Percentiles rank a stretch among this genome's conserved stretches.
Evolutionary conservation across 2,113 vertebrate genomes (phyloP).

Genomic region (Chaetodon auriga): DNA sequence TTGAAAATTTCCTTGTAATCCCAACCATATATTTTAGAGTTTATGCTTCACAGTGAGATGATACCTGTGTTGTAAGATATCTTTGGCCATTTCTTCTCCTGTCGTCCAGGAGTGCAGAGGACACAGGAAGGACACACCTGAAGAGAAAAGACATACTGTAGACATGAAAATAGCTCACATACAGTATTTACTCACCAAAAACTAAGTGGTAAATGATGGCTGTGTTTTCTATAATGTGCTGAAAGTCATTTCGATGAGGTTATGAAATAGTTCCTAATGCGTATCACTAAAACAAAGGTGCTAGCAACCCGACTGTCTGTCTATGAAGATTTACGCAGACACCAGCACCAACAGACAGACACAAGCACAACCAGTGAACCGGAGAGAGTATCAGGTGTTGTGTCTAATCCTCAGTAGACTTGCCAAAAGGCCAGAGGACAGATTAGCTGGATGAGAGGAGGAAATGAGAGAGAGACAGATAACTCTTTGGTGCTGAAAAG

Average conservation of each 20-base stretch:
- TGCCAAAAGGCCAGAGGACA: conserved; percentile 68
- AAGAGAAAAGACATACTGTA: not conserved
- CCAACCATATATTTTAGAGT: not conserved
- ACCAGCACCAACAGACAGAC: conserved; percentile 46
- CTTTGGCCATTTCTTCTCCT: conserved; percentile 92
- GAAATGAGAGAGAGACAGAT: conserved; percentile 60
- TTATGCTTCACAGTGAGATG: not conserved
- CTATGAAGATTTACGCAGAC: conserved; percentile 39
- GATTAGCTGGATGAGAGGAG: conserved; percentile 69
- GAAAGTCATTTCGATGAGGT: not conserved
- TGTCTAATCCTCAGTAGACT: conserved; percentile 65
- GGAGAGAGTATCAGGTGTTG: conserved; percentile 70
- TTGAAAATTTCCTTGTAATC: not conserved
- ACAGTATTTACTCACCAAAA: not conserved
- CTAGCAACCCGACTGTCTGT: not conserved
- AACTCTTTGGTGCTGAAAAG: conserved; percentile 13
- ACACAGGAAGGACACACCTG: conserved; percentile 91
- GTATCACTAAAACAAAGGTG: not conserved
- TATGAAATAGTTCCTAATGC: conserved; percentile 3
- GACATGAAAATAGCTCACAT: not conserved
- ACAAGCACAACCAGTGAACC: conserved; percentile 45
- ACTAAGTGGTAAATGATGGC: not conserved
- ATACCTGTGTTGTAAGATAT: conserved; percentile 92
- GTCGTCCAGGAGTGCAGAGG: conserved; percentile 95
- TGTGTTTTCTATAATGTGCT: not conserved